Evolutionary conservation across 2,888 invertebrate species (phyloP), one percentile per base, ranked within the genome.

Genomic region (Napeogenes sylphis): DNA sequence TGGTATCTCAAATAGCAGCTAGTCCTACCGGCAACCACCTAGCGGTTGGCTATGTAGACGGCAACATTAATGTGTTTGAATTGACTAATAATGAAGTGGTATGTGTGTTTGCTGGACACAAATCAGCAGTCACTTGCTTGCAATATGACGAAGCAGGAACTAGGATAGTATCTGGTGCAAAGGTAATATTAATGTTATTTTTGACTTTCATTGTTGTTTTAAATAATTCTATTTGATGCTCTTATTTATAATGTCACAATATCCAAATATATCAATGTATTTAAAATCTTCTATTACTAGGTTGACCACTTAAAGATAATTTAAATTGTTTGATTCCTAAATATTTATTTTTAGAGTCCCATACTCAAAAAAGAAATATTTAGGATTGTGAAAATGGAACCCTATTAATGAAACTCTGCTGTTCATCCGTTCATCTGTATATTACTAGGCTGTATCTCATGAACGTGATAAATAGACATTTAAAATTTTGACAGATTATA

Each of bases 31-130:
- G 94, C 62, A 89, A 94, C 58, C 94, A 95, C 70, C 87, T 99
- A 72, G 98, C 99, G 13, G 96, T 96, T 30, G 99, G 99, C 1
- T 99, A 98, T 84, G 92, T 93, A 0, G 97, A 99, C 90, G 99
- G 99, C 2, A 93, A 93, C 53, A 92, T 99, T 0, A 94, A 95
- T 82, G 92, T 97, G 8, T 98, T 94, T 83, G 95, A 97, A 81
- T 83, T 98, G 35, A 92, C 92, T 56, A 93, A 94, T 58, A 93
- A 93, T 63, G 95, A 96, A 70, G 88, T 94, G 63, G 89, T 93
- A 4, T 95, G 95, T 71, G 92, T 93, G 45, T 95, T 95, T 77
- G 92, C 94, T 55, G 96, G 99, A 0, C 99, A 99, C 85, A 94
- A 93, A 78, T 94, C 95, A 35, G 95, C 95, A 33, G 93, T 99